Percentiles rank a stretch among this genome's conserved stretches.
Evolutionary conservation across 92 coral and sea anemone species (phyloP).

Genomic region (Phymanthus crucifer): DNA sequence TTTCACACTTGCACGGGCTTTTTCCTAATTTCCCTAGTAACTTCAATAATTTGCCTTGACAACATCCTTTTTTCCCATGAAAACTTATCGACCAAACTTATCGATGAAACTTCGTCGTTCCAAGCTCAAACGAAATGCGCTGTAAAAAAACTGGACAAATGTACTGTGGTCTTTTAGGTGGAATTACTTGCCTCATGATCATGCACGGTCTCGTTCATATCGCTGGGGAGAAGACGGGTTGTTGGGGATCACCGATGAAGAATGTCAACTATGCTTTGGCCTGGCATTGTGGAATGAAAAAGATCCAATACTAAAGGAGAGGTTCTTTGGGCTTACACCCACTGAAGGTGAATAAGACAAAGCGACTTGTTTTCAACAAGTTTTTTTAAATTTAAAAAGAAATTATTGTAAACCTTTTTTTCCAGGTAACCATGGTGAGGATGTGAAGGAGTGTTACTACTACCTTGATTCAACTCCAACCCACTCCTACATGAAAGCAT

Average conservation of each 20-base stretch:
- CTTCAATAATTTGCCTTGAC: too few species aligned
- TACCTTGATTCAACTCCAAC: conserved; percentile 92
- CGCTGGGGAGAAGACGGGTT: conserved; percentile 97
- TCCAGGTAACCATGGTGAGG: conserved; percentile 95
- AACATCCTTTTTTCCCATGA: too few species aligned
- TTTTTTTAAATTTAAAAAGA: neutral
- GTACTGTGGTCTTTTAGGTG: conserved; percentile 46
- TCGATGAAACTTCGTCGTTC: too few species aligned
- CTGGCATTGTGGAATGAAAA: conserved; percentile 86
- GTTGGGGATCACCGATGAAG: conserved; percentile 78
- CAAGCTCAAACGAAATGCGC: too few species aligned
- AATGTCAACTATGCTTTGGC: conserved; percentile 73
- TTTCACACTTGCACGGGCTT: too few species aligned
- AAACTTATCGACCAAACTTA: too few species aligned
- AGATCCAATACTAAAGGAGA: conserved; percentile 79
- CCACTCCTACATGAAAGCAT: conserved; percentile 94
- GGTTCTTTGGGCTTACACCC: conserved; percentile 82
- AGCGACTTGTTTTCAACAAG: neutral
- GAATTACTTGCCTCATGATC: conserved; percentile 79
- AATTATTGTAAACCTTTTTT: neutral
- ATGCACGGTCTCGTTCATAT: conserved; percentile 76
- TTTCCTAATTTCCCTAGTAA: too few species aligned
- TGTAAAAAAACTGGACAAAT: neutral
- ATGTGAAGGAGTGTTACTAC: conserved; percentile 94
- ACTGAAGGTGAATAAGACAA: conserved; percentile 57